Evolutionary conservation across 2,797 vertebrate genomes (phyloP).

Genomic region (Cyclura pinguis): DNA sequence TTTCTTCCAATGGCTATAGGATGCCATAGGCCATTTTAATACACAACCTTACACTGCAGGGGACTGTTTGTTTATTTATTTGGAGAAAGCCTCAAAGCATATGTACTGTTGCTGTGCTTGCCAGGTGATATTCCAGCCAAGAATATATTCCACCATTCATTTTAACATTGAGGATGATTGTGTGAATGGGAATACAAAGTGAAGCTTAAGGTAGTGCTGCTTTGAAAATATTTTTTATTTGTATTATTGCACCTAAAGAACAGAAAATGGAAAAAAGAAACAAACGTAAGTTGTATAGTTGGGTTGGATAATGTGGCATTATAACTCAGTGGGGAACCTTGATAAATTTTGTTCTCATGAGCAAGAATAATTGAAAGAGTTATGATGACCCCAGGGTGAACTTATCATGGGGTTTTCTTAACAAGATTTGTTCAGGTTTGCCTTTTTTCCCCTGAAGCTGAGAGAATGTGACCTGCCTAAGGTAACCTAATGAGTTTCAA

Average conservation of each 20-base stretch:
- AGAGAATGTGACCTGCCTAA: no score
- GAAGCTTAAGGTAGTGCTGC: background rate
- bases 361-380: no score
- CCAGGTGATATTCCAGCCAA: constrained; percentile 36
- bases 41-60: constrained; percentile 33
- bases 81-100: background rate
- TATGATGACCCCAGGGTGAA: no score
- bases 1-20: constrained; percentile 34
- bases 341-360: no score
- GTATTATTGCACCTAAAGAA: background rate
- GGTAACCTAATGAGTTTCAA: no score
- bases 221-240: background rate
- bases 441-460: no score
- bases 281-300: no score
- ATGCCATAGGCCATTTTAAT: constrained; percentile 47
- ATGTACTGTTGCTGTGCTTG: constrained; percentile 10
- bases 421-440: no score
- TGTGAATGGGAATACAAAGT: constrained; percentile 8
- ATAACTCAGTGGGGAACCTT: no score
- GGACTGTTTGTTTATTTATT: background rate
- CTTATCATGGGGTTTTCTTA: no score
- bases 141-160: constrained; percentile 20
- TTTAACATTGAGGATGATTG: constrained; percentile 2
- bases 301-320: no score
- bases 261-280: background rate